Evolutionary conservation across 2,797 vertebrate species (phyloP).

Genomic region (Cottoperca gobio): DNA sequence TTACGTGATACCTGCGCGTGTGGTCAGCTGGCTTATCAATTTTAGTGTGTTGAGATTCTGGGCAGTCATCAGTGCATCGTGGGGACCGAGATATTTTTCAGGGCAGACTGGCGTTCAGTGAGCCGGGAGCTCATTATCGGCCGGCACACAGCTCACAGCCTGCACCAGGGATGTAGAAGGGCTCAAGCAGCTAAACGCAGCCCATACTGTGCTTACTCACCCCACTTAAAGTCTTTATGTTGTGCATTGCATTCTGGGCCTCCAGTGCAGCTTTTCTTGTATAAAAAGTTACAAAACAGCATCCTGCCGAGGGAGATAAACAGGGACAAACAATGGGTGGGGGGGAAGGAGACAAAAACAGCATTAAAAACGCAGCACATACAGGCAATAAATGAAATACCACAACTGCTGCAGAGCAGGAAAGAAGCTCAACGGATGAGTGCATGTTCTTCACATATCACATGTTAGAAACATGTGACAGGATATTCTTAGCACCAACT

Average conservation of each 20-base stretch:
- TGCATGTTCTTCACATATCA: slow-evolving; percentile 42
- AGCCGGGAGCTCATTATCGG: slow-evolving; percentile 72
- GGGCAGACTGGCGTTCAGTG: slow-evolving; percentile 55
- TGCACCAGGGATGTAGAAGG: slow-evolving; percentile 58
- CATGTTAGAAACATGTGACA: slow-evolving; percentile 65
- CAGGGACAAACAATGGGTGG: slow-evolving; percentile 49
- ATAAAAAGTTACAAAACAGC: slow-evolving; percentile 99
- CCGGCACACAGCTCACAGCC: slow-evolving; percentile 53
- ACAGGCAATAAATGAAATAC: slow-evolving; percentile 45
- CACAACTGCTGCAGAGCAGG: slow-evolving; percentile 37
- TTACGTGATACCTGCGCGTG: slow-evolving; percentile 29
- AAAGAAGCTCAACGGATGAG: slow-evolving; percentile 41
- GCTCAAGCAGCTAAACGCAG: slow-evolving; percentile 68
- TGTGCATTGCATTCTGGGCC: slow-evolving; percentile 99
- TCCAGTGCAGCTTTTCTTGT: slow-evolving; percentile 99
- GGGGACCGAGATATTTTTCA: slow-evolving; percentile 49
- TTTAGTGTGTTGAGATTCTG: slow-evolving; percentile 41
- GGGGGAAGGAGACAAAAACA: slow-evolving; percentile 44
- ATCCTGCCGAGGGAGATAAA: slow-evolving; percentile 87
- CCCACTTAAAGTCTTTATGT: slow-evolving; percentile 99
- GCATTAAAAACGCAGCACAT: slow-evolving; percentile 55
- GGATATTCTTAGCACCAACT: slow-evolving; percentile 63
- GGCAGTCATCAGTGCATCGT: slow-evolving; percentile 26
- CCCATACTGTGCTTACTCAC: slow-evolving; percentile 88
- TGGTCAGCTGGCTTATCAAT: slow-evolving; percentile 42